A percentile compares a stretch with the other conserved stretches of the same genome.
Conservation (phyloP, 2,113 vertebrate genomes). For the Lampris incognitus region DNA sequence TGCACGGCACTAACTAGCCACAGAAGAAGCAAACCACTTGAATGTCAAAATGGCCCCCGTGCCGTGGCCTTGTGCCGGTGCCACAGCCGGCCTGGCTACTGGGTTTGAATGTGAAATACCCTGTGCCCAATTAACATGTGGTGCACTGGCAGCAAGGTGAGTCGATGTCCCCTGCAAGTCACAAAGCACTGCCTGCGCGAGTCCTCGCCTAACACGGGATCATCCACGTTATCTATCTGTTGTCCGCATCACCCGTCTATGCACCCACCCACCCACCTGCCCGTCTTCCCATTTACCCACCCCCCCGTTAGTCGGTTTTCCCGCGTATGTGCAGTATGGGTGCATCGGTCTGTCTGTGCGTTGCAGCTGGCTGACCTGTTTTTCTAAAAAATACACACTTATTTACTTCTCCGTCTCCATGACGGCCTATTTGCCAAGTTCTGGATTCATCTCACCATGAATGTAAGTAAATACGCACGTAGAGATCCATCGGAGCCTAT, state of each 20-base stretch:
- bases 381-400: too few relatives aligned
- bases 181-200: background rate
- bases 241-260: background rate
- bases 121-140: slow-evolving; percentile 32
- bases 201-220: background rate
- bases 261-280: background rate
- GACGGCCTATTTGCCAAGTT: too few relatives aligned
- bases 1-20: slow-evolving; percentile 42
- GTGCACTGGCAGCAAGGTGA: slow-evolving; percentile 47
- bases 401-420: too few relatives aligned
- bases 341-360: too few relatives aligned
- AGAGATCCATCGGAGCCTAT: too few relatives aligned
- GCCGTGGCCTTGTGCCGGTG: slow-evolving; percentile 28
- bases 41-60: slow-evolving; percentile 53
- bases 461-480: too few relatives aligned
- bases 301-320: too few relatives aligned
- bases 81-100: slow-evolving; percentile 15
- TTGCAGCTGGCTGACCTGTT: too few relatives aligned
- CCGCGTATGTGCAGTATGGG: too few relatives aligned
- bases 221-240: background rate
- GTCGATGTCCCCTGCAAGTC: slow-evolving; percentile 23
- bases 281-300: background rate
- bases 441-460: too few relatives aligned
- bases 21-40: slow-evolving; percentile 31
- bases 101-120: slow-evolving; percentile 46